A percentile compares a stretch with the other conserved stretches of the same genome.
These are phyloP conservation scores for Rhea pennata DNA, from an alignment of 2,113 vertebrate genomes.

Conservation along the genomic window DNA sequence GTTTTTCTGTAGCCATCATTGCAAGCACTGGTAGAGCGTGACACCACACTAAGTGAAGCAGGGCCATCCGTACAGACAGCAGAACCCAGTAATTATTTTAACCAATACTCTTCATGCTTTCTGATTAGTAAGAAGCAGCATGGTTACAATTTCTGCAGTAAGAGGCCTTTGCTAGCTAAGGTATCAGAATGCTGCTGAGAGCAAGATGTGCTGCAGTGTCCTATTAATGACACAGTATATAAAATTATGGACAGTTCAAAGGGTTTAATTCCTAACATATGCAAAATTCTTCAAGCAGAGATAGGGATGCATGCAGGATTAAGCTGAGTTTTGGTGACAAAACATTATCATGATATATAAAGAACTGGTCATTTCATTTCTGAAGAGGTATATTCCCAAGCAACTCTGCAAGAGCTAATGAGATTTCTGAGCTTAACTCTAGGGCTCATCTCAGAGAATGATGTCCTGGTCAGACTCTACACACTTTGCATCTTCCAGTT, in stretches of 20 bases:
- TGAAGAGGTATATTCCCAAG: background rate
- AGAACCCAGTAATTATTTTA: background rate
- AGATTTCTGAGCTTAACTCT: background rate
- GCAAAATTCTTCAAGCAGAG: background rate
- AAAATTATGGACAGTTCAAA: background rate
- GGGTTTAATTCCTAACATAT: background rate
- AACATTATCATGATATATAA: background rate
- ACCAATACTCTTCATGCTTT: background rate
- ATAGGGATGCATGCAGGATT: background rate
- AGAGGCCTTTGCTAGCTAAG: background rate
- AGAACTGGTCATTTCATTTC: background rate
- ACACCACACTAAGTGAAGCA: background rate
- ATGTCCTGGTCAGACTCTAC: background rate
- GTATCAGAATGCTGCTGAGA: background rate
- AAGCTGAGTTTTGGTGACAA: background rate
- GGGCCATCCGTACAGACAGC: background rate
- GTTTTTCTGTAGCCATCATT: background rate
- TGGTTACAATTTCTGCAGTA: background rate
- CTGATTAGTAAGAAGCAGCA: background rate
- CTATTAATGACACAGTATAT: background rate
- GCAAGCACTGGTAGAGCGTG: background rate
- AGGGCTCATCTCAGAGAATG: background rate
- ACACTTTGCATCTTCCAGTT: background rate
- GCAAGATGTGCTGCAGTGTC: rapidly evolving
- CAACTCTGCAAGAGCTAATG: background rate